Evolutionary conservation across 1,140 invertebrate species (phyloP).

Genomic region (Drosophila ambigua): DNA sequence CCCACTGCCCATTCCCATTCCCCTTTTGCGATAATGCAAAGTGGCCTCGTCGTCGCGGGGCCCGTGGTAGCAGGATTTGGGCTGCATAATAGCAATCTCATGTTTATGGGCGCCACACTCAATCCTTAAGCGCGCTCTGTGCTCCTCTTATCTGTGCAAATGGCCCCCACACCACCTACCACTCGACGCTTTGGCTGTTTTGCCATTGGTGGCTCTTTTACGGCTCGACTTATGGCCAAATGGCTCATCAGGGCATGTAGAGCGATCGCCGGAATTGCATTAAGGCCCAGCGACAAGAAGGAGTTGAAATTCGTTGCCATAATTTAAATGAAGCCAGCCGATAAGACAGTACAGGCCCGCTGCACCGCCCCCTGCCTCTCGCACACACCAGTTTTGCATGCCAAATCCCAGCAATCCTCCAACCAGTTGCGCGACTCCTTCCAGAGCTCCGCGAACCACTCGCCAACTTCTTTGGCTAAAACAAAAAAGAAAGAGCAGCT

Average conservation of each 20-base stretch:
- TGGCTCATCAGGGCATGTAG: slow-evolving; percentile 70
- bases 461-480: background rate
- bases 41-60: slow-evolving; percentile 15
- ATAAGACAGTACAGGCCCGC: slow-evolving; percentile 45
- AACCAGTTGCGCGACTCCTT: slow-evolving; percentile 34
- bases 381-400: slow-evolving; percentile 6
- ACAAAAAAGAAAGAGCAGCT: background rate
- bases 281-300: slow-evolving; percentile 32
- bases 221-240: slow-evolving; percentile 73
- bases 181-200: background rate
- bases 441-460: background rate
- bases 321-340: slow-evolving; percentile 64
- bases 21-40: slow-evolving; percentile 38
- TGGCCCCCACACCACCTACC: background rate
- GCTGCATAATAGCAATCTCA: slow-evolving; percentile 77
- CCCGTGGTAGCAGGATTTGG: slow-evolving; percentile 32
- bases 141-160: background rate
- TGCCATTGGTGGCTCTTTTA: slow-evolving; percentile 44
- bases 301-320: slow-evolving; percentile 59
- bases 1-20: background rate
- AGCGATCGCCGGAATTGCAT: slow-evolving; percentile 43
- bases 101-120: slow-evolving; percentile 67
- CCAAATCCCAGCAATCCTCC: slow-evolving; percentile 1
- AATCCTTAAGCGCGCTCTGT: slow-evolving; percentile 18
- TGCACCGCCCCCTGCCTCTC: no score